phyloP scores from a whole-genome alignment of 1,140 invertebrate genomes.

The Leptinotarsa undecemlineata region DNA sequence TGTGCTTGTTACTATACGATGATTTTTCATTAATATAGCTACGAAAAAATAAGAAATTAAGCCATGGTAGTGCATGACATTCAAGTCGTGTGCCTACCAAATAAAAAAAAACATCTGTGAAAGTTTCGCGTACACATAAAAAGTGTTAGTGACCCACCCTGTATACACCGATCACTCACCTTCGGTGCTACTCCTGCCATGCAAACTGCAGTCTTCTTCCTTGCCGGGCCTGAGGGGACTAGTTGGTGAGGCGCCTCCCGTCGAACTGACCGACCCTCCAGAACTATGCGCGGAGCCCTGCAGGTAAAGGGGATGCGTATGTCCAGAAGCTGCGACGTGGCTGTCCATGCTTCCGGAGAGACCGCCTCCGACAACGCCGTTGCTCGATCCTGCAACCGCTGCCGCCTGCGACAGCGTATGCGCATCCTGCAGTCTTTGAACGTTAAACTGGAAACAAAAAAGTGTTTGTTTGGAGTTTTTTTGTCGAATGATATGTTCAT shows the following conservation, averaged over 20 bases:
- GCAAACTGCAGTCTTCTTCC: constrained; percentile 62
- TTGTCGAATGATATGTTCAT: too few species aligned
- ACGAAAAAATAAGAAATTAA: too few species aligned
- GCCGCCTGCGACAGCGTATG: constrained; percentile 47
- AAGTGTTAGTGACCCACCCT: too few species aligned
- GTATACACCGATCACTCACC: constrained; percentile 46
- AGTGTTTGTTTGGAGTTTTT: too few species aligned
- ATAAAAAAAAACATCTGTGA: too few species aligned
- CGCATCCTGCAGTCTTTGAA: constrained; percentile 51
- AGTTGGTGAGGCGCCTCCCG: constrained; percentile 52
- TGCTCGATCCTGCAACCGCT: constrained; percentile 31
- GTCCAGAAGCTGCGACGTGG: constrained; percentile 34
- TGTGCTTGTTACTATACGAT: too few species aligned
- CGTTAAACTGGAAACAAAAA: constrained; percentile 49
- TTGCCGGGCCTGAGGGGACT: constrained; percentile 56
- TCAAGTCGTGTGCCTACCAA: too few species aligned
- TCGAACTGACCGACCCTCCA: constrained; percentile 52
- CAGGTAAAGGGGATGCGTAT: constrained; percentile 47
- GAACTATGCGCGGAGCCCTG: constrained; percentile 51
- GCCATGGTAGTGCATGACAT: too few species aligned
- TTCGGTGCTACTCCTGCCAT: constrained; percentile 61
- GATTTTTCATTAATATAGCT: too few species aligned
- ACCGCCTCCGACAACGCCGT: constrained; percentile 37
- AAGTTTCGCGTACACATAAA: too few species aligned
- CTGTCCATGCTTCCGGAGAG: constrained; percentile 41